Conservation (phyloP, 2,113 vertebrate species). For the Athene noctua region DNA sequence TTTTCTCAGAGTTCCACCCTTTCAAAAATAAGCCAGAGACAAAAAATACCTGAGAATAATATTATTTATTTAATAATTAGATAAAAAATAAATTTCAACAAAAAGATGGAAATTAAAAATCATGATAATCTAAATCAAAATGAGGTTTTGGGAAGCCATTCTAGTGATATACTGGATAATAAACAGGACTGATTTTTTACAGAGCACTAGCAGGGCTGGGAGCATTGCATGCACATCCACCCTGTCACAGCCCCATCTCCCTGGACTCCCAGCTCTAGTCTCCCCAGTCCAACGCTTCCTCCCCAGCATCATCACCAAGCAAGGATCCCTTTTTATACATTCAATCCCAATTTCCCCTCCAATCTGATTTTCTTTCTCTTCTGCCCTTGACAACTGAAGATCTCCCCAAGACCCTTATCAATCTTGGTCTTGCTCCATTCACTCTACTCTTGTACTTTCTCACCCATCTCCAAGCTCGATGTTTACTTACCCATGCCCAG, state of each 20-base stretch:
- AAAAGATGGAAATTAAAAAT: not conserved
- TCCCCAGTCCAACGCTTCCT: not conserved
- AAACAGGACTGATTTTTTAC: not conserved
- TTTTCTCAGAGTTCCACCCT: not conserved
- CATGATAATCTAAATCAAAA: not conserved
- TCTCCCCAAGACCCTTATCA: not conserved
- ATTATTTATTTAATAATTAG: too few relatives aligned
- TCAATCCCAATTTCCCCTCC: not conserved
- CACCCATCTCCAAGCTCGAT: not conserved
- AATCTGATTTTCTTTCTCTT: not conserved
- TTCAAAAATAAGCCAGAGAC: not conserved
- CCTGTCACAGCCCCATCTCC: not conserved
- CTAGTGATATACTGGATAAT: not conserved
- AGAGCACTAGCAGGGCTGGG: not conserved
- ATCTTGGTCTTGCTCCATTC: not conserved
- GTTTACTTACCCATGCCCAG: not conserved
- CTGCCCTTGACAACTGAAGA: not conserved
- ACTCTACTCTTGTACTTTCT: not conserved
- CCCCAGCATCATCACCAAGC: not conserved
- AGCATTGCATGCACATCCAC: accelerated
- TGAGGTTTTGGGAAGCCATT: not conserved
- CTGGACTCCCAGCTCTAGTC: not conserved
- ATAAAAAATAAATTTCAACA: not conserved
- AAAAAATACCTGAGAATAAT: not conserved
- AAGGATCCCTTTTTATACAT: not conserved